Percentiles rank a stretch among this genome's conserved stretches.
Conservation (phyloP, 2,888 invertebrate genomes). For the Diogma glabrata region DNA sequence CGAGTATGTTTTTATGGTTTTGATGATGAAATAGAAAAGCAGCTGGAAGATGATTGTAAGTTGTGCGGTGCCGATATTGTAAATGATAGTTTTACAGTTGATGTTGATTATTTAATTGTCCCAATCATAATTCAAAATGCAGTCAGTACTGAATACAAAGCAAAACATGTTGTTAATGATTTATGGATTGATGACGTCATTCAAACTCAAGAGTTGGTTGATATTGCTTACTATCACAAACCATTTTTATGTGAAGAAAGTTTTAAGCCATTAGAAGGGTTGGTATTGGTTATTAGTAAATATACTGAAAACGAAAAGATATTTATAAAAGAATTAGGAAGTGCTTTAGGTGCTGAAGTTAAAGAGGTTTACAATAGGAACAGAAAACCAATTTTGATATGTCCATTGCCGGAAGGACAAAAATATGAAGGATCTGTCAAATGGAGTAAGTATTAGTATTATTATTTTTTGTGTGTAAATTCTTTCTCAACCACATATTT, state of each 20-base stretch:
- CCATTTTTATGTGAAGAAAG: slow-evolving; percentile 44
- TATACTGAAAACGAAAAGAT: slow-evolving; percentile 62
- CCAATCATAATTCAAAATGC: slow-evolving; percentile 33
- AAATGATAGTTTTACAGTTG: slow-evolving; percentile 36
- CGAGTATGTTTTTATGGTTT: slow-evolving; percentile 38
- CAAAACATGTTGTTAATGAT: slow-evolving; percentile 27
- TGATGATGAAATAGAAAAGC: slow-evolving; percentile 34
- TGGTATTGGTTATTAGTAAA: slow-evolving; percentile 69
- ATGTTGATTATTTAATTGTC: slow-evolving; percentile 55
- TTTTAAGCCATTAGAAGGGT: slow-evolving; percentile 46
- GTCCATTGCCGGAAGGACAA: slow-evolving; percentile 58
- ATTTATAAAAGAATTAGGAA: slow-evolving; percentile 58
- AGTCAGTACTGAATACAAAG: slow-evolving; percentile 22
- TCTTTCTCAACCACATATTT: no score
- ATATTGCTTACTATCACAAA: slow-evolving; percentile 58
- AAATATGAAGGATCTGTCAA: slow-evolving; percentile 74
- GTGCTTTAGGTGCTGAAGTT: slow-evolving; percentile 56
- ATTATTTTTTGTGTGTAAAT: no score
- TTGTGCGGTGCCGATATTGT: slow-evolving; percentile 44
- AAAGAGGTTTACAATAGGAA: slow-evolving; percentile 57
- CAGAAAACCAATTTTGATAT: slow-evolving; percentile 72
- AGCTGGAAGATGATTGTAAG: slow-evolving; percentile 40
- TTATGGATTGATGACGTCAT: slow-evolving; percentile 35
- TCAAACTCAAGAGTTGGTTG: slow-evolving; percentile 43
- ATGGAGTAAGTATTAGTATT: slow-evolving; percentile 48